These are phyloP conservation scores for Gandaritis pyraliata DNA, from an alignment of 2,888 invertebrate genomes.

Conservation along the genomic window DNA sequence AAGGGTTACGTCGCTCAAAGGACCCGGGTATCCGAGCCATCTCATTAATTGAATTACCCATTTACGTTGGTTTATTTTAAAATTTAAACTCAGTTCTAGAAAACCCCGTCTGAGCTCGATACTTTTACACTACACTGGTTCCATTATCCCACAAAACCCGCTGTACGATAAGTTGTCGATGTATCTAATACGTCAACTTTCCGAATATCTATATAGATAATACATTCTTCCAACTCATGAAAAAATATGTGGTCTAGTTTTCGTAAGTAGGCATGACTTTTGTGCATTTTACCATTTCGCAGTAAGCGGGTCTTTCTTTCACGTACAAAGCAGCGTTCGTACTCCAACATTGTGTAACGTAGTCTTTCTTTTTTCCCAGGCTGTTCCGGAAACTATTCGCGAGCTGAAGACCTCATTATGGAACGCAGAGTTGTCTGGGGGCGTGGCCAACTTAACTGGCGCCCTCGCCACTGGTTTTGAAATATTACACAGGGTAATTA, in stretches of 20 bases:
- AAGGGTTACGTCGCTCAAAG: constrained; percentile 16
- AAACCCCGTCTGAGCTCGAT: too few species aligned
- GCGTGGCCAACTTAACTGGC: constrained; percentile 93
- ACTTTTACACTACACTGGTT: too few species aligned
- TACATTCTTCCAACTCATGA: too few species aligned
- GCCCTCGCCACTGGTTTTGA: constrained; percentile 97
- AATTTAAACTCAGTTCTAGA: too few species aligned
- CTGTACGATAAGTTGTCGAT: too few species aligned
- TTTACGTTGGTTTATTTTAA: background rate
- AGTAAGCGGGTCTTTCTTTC: constrained; percentile 7
- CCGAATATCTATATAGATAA: too few species aligned
- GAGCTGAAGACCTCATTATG: constrained; percentile 91
- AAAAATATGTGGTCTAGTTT: background rate
- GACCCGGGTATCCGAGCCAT: constrained; percentile 1
- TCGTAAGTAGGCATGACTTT: constrained; percentile 2
- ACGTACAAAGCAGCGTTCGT: constrained; percentile 18
- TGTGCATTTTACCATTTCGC: background rate
- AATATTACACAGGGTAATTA: constrained; percentile 91
- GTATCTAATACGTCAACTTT: too few species aligned
- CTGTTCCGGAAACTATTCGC: constrained; percentile 91
- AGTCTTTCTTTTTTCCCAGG: constrained; percentile 74
- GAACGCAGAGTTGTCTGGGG: constrained; percentile 89
- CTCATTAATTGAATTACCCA: constrained; percentile 10
- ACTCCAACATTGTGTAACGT: constrained; percentile 17
- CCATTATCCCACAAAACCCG: too few species aligned